Base-by-base conservation (phyloP, 2,113 vertebrate species). In the Carollia perspicillata region DNA sequence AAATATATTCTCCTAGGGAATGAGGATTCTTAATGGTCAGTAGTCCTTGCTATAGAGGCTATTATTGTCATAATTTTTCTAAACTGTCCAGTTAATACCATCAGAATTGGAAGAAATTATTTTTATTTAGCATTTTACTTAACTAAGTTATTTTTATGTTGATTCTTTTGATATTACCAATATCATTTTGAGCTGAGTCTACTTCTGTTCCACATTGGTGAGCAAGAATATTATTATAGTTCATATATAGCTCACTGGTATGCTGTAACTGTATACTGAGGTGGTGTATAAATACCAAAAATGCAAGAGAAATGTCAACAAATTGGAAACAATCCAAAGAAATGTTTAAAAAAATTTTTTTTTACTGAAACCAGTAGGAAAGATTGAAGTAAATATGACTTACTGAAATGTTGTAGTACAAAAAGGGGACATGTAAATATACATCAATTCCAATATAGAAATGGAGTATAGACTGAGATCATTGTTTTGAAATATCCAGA, bases 351-450 rank as follows among this genome's bases (percentile, higher is more conserved):
- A 42, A 53, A 51, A 20, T 53, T 53, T 17, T 81, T 86, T 88
- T 68, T 71, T 93, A 8, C 30, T 51, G 28, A 80, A 78, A 49
- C 22, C 17, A 47, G 23, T 37, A 71, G 30, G 44, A 78, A 90
- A 66, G 65, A 80, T n/a, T 79, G 47, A 93, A 93, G 49, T 68
- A 87, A 89, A 92, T 89, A 90, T 81, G 74, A 88, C 81, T 95
- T 80, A 63, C 85, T 90, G 90, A 58, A 87, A 69, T 96, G 42
- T 90, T 65, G 35, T 40, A 40, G 35, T 40, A 55, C 53, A 55
- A n/a, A 84, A 42, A 84, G 78, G 69, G 11, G 51, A 42, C 33
- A 66, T 78, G 87, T 79, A 77, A 42, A 11, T 84, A 17, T 68
- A 44, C 2, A 5, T n/a, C 18, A 77, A 91, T 85, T 80, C 18